Percentiles rank a stretch among this genome's conserved stretches.
Evolutionary conservation across 2,888 invertebrate species (phyloP).

Genomic region (Pimpla rufipes): DNA sequence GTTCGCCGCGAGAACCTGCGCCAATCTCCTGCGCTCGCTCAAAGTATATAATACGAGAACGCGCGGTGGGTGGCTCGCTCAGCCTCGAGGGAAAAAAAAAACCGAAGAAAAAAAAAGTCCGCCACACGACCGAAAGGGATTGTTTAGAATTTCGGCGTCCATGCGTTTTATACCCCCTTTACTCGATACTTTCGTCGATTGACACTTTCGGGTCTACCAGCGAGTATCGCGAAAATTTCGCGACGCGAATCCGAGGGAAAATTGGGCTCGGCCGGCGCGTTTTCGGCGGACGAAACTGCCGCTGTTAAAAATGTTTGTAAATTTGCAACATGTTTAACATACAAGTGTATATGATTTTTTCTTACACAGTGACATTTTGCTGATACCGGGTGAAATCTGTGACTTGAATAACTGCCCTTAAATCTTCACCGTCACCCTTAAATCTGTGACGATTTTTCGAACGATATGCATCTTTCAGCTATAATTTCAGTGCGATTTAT

Average conservation of each 20-base stretch:
- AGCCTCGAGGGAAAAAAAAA: background rate
- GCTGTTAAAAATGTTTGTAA: too few relatives aligned
- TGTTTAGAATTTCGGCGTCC: conserved; percentile 14
- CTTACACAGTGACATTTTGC: too few relatives aligned
- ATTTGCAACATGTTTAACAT: too few relatives aligned
- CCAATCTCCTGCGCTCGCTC: conserved; percentile 54
- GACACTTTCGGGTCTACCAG: background rate
- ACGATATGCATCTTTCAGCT: too few relatives aligned
- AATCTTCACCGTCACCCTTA: too few relatives aligned
- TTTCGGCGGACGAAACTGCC: background rate
- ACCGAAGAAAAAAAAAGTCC: too few relatives aligned
- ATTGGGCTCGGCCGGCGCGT: background rate
- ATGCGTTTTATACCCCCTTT: background rate
- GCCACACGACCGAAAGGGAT: conserved; percentile 14
- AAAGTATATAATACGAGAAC: conserved; percentile 22
- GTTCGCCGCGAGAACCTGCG: conserved; percentile 60
- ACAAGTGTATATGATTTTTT: too few relatives aligned
- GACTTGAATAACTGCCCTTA: too few relatives aligned
- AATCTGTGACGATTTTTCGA: too few relatives aligned
- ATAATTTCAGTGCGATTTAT: too few relatives aligned
- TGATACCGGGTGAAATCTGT: too few relatives aligned
- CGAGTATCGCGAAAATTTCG: background rate
- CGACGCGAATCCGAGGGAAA: background rate
- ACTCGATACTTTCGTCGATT: conserved; percentile 11
- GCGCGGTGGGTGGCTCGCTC: background rate